These are phyloP conservation scores for Torymus texanus DNA, from an alignment of 2,888 invertebrate genomes.

Conservation along the genomic window DNA sequence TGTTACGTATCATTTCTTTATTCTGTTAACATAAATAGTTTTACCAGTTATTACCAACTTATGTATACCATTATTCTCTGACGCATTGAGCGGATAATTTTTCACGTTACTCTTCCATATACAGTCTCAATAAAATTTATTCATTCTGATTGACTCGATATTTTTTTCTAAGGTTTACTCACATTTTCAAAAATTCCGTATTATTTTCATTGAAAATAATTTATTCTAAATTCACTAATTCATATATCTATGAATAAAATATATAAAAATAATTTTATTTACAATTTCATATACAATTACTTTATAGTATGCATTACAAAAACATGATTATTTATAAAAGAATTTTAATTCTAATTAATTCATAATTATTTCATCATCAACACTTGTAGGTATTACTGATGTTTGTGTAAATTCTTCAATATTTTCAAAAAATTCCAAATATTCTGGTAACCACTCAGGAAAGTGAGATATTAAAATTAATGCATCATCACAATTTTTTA, in stretches of 20 bases:
- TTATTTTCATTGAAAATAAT: too few species aligned
- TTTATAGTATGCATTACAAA: too few species aligned
- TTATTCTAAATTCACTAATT: too few species aligned
- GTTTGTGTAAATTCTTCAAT: conserved; percentile 10
- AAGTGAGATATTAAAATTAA: conserved; percentile 67
- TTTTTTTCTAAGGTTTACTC: conserved; percentile 16
- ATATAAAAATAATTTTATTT: conserved; percentile 40
- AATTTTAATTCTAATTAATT: not conserved
- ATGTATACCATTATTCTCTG: conserved; percentile 6
- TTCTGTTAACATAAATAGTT: conserved; percentile 22
- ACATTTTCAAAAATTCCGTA: too few species aligned
- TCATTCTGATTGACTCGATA: conserved; percentile 31
- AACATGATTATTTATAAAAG: not conserved
- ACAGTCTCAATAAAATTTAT: conserved; percentile 48
- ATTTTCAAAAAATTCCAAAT: conserved; percentile 54
- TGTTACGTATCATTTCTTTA: not conserved
- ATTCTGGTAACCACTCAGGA: conserved; percentile 64
- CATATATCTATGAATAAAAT: too few species aligned
- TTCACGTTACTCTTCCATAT: conserved; percentile 38
- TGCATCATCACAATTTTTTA: conserved; percentile 58
- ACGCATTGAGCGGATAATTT: conserved; percentile 24
- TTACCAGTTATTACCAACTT: conserved; percentile 22
- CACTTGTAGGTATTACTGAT: not conserved
- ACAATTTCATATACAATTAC: conserved; percentile 16
- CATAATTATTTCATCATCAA: not conserved